Evolutionary conservation across 2,888 invertebrate species (phyloP).

Genomic region (Brachylomia viminalis): DNA sequence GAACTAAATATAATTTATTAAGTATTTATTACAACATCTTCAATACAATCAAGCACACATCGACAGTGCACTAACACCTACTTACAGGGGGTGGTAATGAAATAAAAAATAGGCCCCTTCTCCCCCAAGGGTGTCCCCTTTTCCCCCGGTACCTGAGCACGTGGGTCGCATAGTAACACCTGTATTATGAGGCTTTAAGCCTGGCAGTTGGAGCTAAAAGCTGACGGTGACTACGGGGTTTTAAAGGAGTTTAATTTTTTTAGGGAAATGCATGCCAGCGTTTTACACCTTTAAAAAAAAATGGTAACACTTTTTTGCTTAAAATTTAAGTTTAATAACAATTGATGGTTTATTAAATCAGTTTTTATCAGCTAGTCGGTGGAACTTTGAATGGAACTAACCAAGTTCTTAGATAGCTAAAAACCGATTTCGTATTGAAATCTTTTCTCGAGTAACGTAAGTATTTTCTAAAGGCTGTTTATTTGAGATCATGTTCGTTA

Average conservation of each 20-base stretch:
- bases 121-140: conserved; percentile 31
- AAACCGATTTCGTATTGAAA: not conserved
- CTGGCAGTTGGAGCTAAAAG: conserved; percentile 29
- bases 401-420: not conserved
- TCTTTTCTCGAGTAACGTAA: not conserved
- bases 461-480: not conserved
- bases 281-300: not conserved
- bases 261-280: not conserved
- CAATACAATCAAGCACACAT: conserved; percentile 34
- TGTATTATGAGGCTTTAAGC: conserved; percentile 58
- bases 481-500: not conserved
- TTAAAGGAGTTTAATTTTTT: conserved; percentile 13
- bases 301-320: not conserved
- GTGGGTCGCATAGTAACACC: conserved; percentile 71
- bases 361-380: not conserved
- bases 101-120: conserved; percentile 71
- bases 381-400: not conserved
- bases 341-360: not conserved
- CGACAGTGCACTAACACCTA: conserved; percentile 68
- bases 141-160: conserved; percentile 66
- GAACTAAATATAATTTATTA: too few relatives aligned
- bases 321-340: not conserved
- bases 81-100: conserved; percentile 72
- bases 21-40: conserved; percentile 10
- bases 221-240: conserved; percentile 17